Conservation (phyloP, 2,113 vertebrate species). For the Microcebus murinus region DNA sequence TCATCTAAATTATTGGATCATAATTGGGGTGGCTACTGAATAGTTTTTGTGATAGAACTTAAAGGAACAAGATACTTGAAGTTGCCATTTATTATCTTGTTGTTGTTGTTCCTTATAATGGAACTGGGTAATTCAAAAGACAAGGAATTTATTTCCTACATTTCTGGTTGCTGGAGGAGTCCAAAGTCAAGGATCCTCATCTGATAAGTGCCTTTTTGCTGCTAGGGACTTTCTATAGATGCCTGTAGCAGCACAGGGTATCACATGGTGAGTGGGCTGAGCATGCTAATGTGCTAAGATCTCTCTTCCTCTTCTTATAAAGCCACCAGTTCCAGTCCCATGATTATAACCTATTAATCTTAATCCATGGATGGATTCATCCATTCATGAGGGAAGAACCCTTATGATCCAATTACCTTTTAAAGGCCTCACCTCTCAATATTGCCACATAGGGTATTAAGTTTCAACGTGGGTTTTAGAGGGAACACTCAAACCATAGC, state of each 20-base stretch:
- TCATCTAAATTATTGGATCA: slow-evolving; percentile 57
- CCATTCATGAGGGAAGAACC: neutral
- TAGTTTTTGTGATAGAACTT: slow-evolving; percentile 58
- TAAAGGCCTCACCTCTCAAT: neutral
- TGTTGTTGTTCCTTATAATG: neutral
- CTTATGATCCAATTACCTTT: neutral
- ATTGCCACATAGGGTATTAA: neutral
- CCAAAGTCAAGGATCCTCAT: neutral
- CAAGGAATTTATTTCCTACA: neutral
- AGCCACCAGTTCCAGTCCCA: neutral
- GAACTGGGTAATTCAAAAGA: neutral
- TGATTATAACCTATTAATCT: neutral
- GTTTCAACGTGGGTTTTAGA: neutral
- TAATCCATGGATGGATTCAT: neutral
- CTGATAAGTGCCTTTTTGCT: neutral
- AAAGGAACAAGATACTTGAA: slow-evolving; percentile 51
- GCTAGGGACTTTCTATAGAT: neutral
- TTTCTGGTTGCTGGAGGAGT: neutral
- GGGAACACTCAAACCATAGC: neutral
- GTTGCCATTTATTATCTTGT: slow-evolving; percentile 46
- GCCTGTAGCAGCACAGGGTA: neutral
- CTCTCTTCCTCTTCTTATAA: neutral
- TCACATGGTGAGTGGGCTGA: neutral
- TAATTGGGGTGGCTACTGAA: slow-evolving; percentile 3
- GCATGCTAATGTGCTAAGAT: neutral